Percentiles rank a stretch among this genome's conserved stretches.
Evolutionary conservation across 2,797 vertebrate species (phyloP).

Genomic region (Melanotaenia parkinsoni): DNA sequence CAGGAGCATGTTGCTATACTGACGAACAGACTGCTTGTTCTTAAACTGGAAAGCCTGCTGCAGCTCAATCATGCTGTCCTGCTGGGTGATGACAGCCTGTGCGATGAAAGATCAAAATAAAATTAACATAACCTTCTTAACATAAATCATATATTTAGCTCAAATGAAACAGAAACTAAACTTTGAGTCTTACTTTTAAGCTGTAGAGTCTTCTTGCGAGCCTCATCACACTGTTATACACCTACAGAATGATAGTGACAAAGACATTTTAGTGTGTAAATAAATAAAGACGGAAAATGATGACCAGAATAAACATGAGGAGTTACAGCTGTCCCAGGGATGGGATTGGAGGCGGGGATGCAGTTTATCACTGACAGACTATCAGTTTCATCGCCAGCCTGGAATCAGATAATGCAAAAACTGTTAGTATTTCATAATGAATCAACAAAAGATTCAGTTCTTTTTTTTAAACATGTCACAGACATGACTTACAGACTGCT

Average conservation of each 20-base stretch:
- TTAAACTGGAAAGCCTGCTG: constrained; percentile 80
- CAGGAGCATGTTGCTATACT: constrained; percentile 84
- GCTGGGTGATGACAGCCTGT: constrained; percentile 86
- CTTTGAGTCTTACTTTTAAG: constrained; percentile 84
- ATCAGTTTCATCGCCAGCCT: constrained; percentile 60
- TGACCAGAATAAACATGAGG: not conserved
- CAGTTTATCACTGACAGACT: not conserved
- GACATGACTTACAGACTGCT: constrained; percentile 74
- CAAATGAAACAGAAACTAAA: not conserved
- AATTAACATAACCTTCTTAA: not conserved
- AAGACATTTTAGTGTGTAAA: not conserved
- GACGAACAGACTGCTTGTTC: constrained; percentile 77
- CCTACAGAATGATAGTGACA: constrained; percentile 70
- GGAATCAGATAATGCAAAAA: constrained; percentile 10
- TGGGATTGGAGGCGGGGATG: not conserved
- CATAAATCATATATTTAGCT: not conserved
- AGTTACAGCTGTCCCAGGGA: constrained; percentile 53
- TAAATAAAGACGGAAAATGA: not conserved
- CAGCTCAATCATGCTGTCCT: constrained; percentile 89
- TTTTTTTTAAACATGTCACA: not conserved
- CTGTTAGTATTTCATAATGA: not conserved
- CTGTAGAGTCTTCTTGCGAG: constrained; percentile 88
- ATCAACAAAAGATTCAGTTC: not conserved
- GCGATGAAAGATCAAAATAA: not conserved
- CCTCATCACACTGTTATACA: constrained; percentile 80